Evolutionary conservation across 2,113 vertebrate genomes (phyloP), one percentile per base, ranked within the genome.

Genomic region (Zosterops japonicus): DNA sequence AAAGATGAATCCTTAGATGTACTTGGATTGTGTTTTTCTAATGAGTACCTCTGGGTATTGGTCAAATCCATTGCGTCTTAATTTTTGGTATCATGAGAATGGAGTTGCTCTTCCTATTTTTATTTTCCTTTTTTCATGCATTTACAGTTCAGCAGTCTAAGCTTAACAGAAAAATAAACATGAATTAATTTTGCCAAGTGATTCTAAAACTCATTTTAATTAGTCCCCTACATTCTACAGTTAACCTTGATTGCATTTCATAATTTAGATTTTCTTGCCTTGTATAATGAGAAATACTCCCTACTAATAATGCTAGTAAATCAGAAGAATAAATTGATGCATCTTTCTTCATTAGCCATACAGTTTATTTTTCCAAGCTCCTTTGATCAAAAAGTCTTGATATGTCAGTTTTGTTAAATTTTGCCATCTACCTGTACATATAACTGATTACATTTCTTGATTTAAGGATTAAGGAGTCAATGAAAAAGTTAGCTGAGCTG

Each of bases 381-480:
- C 47, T 92, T 65, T 92, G 80, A 93, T 93, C 76, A 92, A 75
- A 90, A 91, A 68, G 39, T 39, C 78, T 87, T 35, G n/a, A 67
- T 81, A 67, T 78, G 52, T 81, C 91, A 84, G n/a, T 93, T 93
- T 90, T 84, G 63, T 65, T 95, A 92, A 94, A 60, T 92, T 93
- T 91, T 93, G 23, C 60, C 23, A 53, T 89, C 83, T 92, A 79
- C 61, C 83, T 95, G 33, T 70, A 39, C 41, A 19, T 64, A 41
- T 81, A 94, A 89, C 42, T 90, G 83, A 95, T 94, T 93, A 64
- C 25, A 79, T 92, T 95, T 93, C 83, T 96, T 92, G 76, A 93
- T 96, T 92, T 90, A 93, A 90, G 80, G 92, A 87, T 96, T 95
- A 95, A 87, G 78, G 46, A 95, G 80, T 91, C 77, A 88, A 77